Evolutionary conservation across 2,888 invertebrate genomes (phyloP), one percentile per base, ranked within the genome.

Genomic region (Megalurothrips usitatus): DNA sequence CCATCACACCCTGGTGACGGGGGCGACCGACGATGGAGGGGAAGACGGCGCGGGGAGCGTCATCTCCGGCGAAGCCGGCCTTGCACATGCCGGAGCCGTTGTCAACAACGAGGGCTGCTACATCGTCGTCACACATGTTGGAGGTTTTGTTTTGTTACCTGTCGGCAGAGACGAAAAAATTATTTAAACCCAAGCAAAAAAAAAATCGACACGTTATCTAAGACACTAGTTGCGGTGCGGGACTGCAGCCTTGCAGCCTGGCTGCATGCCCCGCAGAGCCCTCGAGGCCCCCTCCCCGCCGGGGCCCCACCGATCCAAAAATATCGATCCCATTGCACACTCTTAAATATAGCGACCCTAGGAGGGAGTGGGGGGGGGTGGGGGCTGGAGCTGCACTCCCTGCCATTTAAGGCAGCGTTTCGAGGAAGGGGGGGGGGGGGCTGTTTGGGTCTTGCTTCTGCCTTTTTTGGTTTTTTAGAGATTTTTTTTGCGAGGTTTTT

Each of bases 111-210:
- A 94, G 91, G 87, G 94, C 94, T 88, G 96, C 96, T 91, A 96
- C 96, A 89, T 97, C 96, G 89, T 97, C 96, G 92, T 97, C 96
- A 91, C 95, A 95, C 95, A 96, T 94, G 89, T 92, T 94, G 92
- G 89, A 87, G 85, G 80, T 80, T 82, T 83, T 12, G 23, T 23
- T 75, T 26, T 23, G 17, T 58, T 19, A 58, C 58, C 58, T 58
- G 58, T 43, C 6, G 34, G 34, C 58, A 6, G 58, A 58, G 26
- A 82, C 79, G 81, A 63, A 80, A 26, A 49, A 75, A 9, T 43
- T 43, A 43, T 43, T 43, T n/a, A n/a, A n/a, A n/a, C n/a, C n/a
- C n/a, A n/a, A n/a, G n/a, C n/a, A n/a, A n/a, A n/a, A n/a, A n/a
- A n/a, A n/a, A n/a, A n/a, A n/a, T n/a, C n/a, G n/a, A n/a, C n/a